Evolutionary conservation across 1,140 invertebrate genomes (phyloP).

Genomic region (Drosophila nannoptera): DNA sequence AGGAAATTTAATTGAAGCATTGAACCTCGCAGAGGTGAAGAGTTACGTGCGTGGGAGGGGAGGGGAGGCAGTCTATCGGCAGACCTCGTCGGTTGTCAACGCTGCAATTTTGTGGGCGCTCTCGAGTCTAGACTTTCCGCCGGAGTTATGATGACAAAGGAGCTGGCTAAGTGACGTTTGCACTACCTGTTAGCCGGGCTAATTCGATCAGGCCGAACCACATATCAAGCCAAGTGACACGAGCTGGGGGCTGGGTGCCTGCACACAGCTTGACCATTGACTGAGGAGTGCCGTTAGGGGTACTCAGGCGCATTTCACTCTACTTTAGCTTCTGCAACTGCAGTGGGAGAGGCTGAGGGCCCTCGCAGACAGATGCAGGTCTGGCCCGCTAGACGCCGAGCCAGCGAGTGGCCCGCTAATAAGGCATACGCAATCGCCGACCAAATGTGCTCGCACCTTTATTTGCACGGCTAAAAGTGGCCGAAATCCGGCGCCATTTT

Average conservation of each 20-base stretch:
- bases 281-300: too few relatives aligned
- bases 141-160: conserved; percentile 42
- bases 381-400: conserved; percentile 3
- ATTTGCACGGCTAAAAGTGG: conserved; percentile 53
- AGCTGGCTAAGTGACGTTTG: conserved; percentile 57
- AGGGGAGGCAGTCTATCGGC: conserved; percentile 20
- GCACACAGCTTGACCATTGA: too few relatives aligned
- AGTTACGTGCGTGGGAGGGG: not conserved
- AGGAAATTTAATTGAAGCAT: conserved; percentile 70
- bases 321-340: not conserved
- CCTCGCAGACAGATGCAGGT: not conserved
- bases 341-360: not conserved
- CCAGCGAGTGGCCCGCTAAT: too few relatives aligned
- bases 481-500: conserved; percentile 33
- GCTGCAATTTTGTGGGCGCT: conserved; percentile 20
- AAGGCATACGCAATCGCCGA: conserved; percentile 23
- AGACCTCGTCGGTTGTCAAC: conserved; percentile 52
- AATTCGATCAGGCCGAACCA: conserved; percentile 38
- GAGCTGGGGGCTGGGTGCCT: conserved; percentile 4
- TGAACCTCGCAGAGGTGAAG: conserved; percentile 39
- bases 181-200: conserved; percentile 47
- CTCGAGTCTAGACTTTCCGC: conserved; percentile 29
- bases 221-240: conserved; percentile 60
- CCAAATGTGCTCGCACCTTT: conserved; percentile 64
- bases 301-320: too few relatives aligned